phyloP scores from a whole-genome alignment of 2,797 vertebrate species.

The Oryzias sinensis region DNA sequence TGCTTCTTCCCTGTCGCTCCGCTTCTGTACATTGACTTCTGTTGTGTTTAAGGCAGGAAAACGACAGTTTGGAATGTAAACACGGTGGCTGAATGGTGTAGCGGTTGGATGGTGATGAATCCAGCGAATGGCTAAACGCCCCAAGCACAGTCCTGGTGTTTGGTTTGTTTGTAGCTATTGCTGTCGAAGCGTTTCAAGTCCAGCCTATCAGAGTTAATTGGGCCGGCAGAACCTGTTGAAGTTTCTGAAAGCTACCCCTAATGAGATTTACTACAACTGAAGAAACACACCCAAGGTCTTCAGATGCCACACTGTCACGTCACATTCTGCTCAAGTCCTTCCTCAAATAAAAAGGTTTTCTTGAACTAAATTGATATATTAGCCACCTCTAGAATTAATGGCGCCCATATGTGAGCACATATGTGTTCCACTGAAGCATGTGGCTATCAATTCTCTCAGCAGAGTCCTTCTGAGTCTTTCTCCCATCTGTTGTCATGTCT shows the following conservation, averaged over 20 bases:
- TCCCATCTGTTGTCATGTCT: slow-evolving; percentile 52
- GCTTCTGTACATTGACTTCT: not conserved
- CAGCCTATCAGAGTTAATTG: not conserved
- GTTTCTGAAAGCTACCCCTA: not conserved
- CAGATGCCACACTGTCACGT: not conserved
- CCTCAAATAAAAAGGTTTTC: not conserved
- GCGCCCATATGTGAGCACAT: slow-evolving; percentile 22
- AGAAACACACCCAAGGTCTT: not conserved
- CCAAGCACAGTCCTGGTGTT: not conserved
- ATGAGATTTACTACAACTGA: not conserved
- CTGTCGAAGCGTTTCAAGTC: not conserved
- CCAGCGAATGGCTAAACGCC: not conserved
- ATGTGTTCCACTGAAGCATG: slow-evolving; percentile 32
- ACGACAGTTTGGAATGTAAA: not conserved
- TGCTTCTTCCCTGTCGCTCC: not conserved
- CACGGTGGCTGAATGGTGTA: too few species aligned
- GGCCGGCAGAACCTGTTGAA: not conserved
- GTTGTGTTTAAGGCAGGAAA: not conserved
- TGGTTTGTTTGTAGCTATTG: not conserved
- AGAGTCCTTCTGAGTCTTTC: slow-evolving; percentile 34
- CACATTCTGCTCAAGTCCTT: not conserved
- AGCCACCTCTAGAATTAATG: not conserved
- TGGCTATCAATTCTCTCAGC: slow-evolving; percentile 54
- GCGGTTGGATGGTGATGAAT: too few species aligned
- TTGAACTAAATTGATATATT: not conserved